These are phyloP conservation scores for Micropoecilia bifurca DNA, from an alignment of 2,797 vertebrate genomes.

Conservation along the genomic window DNA sequence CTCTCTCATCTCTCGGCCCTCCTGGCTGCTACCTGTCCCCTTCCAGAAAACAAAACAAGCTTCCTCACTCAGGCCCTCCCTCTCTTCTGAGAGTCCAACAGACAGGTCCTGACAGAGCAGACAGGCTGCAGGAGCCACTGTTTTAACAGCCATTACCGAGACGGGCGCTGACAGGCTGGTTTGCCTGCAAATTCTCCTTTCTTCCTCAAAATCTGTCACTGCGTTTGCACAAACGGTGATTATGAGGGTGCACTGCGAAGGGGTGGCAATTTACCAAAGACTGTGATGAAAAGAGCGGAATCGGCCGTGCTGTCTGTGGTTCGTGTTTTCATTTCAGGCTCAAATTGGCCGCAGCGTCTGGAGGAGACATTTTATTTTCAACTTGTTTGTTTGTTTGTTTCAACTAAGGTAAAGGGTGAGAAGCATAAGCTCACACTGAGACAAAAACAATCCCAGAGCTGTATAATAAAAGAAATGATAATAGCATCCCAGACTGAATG, in stretches of 20 bases:
- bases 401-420: constrained; percentile 12
- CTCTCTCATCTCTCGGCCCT: constrained; percentile 7
- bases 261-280: constrained; percentile 50
- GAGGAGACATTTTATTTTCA: constrained; percentile 30
- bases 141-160: constrained; percentile 75
- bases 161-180: constrained; percentile 70
- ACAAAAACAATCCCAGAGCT: constrained; percentile 19
- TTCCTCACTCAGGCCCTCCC: constrained; percentile 34
- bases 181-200: constrained; percentile 33
- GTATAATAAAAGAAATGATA: constrained; percentile 14
- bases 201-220: constrained; percentile 11
- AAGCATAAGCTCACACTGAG: constrained; percentile 15
- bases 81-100: constrained; percentile 46
- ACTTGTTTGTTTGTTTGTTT: constrained; percentile 18
- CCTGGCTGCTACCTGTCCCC: constrained; percentile 39
- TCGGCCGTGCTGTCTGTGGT: constrained; percentile 14
- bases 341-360: background rate
- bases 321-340: constrained; percentile 12
- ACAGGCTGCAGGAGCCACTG: constrained; percentile 70
- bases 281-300: constrained; percentile 33
- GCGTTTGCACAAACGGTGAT: background rate
- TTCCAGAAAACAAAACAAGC: constrained; percentile 28
- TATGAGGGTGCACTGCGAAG: constrained; percentile 11
- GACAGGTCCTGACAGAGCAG: constrained; percentile 67
- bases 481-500: constrained; percentile 20